Base-by-base conservation (phyloP, 2,888 invertebrate genomes). In the Philonicus albiceps region DNA sequence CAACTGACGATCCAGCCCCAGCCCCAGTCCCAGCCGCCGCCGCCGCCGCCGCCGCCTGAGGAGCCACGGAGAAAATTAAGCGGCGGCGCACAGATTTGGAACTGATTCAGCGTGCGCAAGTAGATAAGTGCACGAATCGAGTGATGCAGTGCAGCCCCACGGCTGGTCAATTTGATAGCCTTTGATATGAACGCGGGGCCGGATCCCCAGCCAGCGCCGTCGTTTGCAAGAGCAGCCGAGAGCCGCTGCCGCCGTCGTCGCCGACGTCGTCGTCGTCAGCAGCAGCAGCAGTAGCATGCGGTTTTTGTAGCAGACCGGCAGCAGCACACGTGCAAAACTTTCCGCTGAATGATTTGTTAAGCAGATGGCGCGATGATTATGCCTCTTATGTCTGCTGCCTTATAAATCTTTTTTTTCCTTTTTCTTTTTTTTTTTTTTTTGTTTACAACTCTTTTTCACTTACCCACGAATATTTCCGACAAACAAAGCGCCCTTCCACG, bases 321-420 rank as follows among this genome's bases (percentile, higher is more conserved):
- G 55, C 86, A 22, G 86, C 86, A 80, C 86, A 86, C 86, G 86
- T 86, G 86, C 86, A 86, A 86, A 86, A 64, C 80, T 86, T 80
- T 80, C 49, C 72, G 78, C 40, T 86, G 73, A 86, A 73, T 86
- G 80, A 86, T 86, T 80, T 86, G 76, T 80, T 80, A 80, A 80
- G 86, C 86, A 80, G 86, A 86, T 86, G 86, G 80, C 72, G 78
- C 80, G 86, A 64, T 64, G 64, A 86, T 86, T 86, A 40, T 64
- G 64, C 83, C 83, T 83, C 83, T 64, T 83, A 72, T 34, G 83
- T 72, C 85, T 73, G 74, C 74, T 37, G 31, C 64, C 37, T 72
- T 73, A 72, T 72, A 72, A 43, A 43, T 74, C 30, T 73, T 74
- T 85, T 6, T 37, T 37, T 34, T 85, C 1, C 11, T 37, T 34